These are phyloP conservation scores for Frankliniella intonsa DNA, from an alignment of 2,888 invertebrate genomes.

Conservation along the genomic window DNA sequence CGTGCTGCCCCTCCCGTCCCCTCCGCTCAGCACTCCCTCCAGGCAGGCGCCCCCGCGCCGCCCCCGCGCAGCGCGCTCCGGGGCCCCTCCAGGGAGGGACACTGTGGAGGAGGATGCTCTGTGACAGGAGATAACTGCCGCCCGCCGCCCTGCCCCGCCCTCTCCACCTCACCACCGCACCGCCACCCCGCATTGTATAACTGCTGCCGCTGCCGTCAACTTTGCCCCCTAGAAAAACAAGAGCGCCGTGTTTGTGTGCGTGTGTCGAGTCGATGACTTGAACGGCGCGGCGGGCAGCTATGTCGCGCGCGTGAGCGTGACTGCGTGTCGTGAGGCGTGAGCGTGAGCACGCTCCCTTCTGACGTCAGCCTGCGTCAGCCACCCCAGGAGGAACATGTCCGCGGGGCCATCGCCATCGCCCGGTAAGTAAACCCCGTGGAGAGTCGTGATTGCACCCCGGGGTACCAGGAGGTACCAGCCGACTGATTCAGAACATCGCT, in stretches of 20 bases:
- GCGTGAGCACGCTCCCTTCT: not conserved
- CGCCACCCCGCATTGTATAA: not conserved
- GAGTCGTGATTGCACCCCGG: no score
- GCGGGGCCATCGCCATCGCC: no score
- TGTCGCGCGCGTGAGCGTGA: not conserved
- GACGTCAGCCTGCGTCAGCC: no score
- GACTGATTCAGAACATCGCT: no score
- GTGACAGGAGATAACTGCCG: not conserved
- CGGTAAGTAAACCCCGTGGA: no score
- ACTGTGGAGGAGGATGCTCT: not conserved
- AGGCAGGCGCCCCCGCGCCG: not conserved
- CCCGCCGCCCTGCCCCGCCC: not conserved
- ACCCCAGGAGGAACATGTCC: no score
- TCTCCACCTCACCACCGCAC: not conserved
- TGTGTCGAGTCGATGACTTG: no score
- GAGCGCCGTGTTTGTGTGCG: not conserved
- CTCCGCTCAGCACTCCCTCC: no score
- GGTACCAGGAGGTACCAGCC: no score
- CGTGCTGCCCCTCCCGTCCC: no score
- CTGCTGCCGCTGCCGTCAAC: not conserved
- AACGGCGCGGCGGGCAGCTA: not conserved
- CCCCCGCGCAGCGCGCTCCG: not conserved
- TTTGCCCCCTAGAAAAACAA: slow-evolving; percentile 20
- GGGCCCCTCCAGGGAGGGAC: not conserved
- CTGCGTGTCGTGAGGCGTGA: not conserved